Evolutionary conservation across 2,888 invertebrate species (phyloP).

Genomic region (Ischnura elegans): DNA sequence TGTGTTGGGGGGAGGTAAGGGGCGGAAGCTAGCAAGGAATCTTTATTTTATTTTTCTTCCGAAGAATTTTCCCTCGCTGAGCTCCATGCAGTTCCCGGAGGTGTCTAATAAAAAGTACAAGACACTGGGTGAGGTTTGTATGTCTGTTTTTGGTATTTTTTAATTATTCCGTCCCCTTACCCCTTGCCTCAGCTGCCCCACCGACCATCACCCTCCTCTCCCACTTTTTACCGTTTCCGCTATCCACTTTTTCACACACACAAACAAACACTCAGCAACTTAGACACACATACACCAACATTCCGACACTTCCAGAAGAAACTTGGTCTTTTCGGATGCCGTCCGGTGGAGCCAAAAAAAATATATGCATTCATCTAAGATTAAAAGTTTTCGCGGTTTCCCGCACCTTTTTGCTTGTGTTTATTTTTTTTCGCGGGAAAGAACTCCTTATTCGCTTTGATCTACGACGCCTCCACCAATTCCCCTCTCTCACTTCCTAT

Average conservation of each 20-base stretch:
- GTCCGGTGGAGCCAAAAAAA: slow-evolving; percentile 4
- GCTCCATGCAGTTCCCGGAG: slow-evolving; percentile 7
- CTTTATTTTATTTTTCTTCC: slow-evolving; percentile 25
- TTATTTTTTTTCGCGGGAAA: not conserved
- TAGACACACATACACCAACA: not conserved
- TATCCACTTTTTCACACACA: not conserved
- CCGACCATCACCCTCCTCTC: not conserved
- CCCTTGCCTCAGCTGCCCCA: not conserved
- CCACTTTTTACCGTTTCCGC: not conserved
- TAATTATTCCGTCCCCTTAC: slow-evolving; percentile 12
- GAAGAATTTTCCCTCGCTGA: slow-evolving; percentile 13
- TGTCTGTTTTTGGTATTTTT: slow-evolving; percentile 34
- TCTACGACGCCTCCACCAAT: slow-evolving; percentile 17
- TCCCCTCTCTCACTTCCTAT: not conserved
- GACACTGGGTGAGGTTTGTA: slow-evolving; percentile 20
- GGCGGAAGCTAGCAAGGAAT: not conserved
- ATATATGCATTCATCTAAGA: slow-evolving; percentile 63
- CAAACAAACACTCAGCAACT: not conserved
- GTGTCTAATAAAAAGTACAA: slow-evolving; percentile 26
- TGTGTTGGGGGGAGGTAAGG: too few species aligned
- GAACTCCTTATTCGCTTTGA: slow-evolving; percentile 47
- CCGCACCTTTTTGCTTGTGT: slow-evolving; percentile 37
- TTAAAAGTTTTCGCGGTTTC: slow-evolving; percentile 59
- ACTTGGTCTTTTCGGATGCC: slow-evolving; percentile 44
- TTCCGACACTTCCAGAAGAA: slow-evolving; percentile 40